phyloP scores from a whole-genome alignment of 2,113 vertebrate genomes.

The Corapipo altera region DNA sequence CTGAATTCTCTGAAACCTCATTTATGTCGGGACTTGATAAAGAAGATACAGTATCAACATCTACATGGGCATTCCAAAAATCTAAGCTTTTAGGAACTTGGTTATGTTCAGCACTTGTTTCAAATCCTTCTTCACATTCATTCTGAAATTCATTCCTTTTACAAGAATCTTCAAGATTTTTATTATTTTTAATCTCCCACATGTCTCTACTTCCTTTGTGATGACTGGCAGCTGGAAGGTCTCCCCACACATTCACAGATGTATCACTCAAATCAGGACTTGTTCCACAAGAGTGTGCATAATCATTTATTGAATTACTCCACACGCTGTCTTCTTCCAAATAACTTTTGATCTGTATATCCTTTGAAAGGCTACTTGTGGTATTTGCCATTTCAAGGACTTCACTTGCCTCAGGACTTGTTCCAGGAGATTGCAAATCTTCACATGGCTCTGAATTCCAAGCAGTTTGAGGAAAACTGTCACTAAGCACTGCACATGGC shows the following conservation, averaged over 20 bases:
- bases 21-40: conserved; percentile 74
- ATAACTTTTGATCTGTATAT: conserved; percentile 34
- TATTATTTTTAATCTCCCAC: neutral
- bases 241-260: conserved; percentile 61
- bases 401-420: conserved; percentile 69
- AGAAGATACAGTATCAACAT: conserved; percentile 74
- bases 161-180: conserved; percentile 8
- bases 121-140: conserved; percentile 23
- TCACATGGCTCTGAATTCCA: conserved; percentile 74
- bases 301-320: conserved; percentile 80
- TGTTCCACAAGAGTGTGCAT: conserved; percentile 76
- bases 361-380: conserved; percentile 10
- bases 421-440: conserved; percentile 67
- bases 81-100: conserved; percentile 71
- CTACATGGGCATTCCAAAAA: conserved; percentile 75
- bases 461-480: conserved; percentile 67
- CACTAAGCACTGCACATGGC: neutral
- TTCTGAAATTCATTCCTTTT: neutral
- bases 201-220: neutral
- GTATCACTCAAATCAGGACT: conserved; percentile 77
- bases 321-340: conserved; percentile 69
- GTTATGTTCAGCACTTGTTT: conserved; percentile 12
- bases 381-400: conserved; percentile 25
- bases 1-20: conserved; percentile 63
- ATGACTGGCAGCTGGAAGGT: neutral